These are phyloP conservation scores for Cataglyphis cursor DNA, from an alignment of 2,888 invertebrate genomes.

Conservation along the genomic window DNA sequence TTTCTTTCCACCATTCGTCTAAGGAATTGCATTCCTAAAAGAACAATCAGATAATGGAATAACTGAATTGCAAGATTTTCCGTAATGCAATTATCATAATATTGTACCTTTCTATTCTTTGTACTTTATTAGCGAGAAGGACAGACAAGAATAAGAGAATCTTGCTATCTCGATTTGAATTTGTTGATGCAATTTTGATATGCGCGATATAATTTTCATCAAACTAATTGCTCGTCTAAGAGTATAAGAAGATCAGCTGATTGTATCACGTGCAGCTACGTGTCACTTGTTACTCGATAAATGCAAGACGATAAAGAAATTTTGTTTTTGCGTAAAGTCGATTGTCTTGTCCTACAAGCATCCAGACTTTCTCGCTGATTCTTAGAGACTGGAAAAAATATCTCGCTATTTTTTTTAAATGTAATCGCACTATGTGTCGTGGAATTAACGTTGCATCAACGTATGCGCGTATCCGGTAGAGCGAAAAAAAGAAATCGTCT, in stretches of 20 bases:
- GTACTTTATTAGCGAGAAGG: neutral
- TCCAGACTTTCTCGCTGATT: constrained; percentile 10
- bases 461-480: neutral
- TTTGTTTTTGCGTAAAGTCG: neutral
- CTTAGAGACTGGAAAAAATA: neutral
- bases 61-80: neutral
- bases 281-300: neutral
- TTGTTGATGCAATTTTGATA: neutral
- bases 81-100: neutral
- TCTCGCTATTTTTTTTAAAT: neutral
- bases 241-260: neutral
- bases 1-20: neutral
- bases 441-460: constrained; percentile 8
- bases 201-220: constrained; percentile 1
- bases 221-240: neutral
- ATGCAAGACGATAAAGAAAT: neutral
- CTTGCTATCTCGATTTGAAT: neutral
- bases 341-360: neutral
- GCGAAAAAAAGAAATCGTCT: constrained; percentile 11
- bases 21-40: neutral
- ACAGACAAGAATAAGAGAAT: neutral
- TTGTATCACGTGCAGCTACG: neutral
- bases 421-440: neutral
- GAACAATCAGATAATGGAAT: neutral
- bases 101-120: neutral